phyloP scores from a whole-genome alignment of 2,797 vertebrate genomes.

The Pempheris klunzingeri region DNA sequence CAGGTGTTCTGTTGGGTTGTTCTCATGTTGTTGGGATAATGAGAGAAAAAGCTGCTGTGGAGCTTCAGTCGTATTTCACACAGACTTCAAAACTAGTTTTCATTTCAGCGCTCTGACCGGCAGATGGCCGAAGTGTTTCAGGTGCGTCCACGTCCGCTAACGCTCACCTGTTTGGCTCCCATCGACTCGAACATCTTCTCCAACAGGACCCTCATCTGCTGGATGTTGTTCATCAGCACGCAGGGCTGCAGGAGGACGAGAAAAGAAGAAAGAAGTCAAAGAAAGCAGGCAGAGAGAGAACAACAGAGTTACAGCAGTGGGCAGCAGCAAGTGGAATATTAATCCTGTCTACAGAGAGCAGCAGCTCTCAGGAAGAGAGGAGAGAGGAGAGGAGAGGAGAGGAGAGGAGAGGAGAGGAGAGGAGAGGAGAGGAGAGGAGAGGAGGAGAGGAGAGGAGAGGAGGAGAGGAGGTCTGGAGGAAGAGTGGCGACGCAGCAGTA shows the following conservation, averaged over 20 bases:
- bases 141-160: not conserved
- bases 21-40: too few relatives aligned
- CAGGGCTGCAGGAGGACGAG: constrained; percentile 87
- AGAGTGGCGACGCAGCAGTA: constrained; percentile 42
- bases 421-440: too few relatives aligned
- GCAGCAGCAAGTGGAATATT: constrained; percentile 36
- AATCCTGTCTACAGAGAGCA: constrained; percentile 12
- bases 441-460: too few relatives aligned
- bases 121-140: too few relatives aligned
- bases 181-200: constrained; percentile 99
- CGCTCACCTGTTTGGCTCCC: constrained; percentile 94
- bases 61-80: too few relatives aligned
- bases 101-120: not conserved
- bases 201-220: constrained; percentile 95
- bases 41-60: too few relatives aligned
- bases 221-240: constrained; percentile 98
- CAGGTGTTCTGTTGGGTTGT: too few relatives aligned
- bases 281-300: constrained; percentile 12
- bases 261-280: not conserved
- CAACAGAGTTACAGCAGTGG: not conserved
- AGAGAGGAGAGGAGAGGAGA: too few relatives aligned
- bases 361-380: constrained; percentile 22
- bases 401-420: too few relatives aligned
- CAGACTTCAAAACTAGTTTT: not conserved
- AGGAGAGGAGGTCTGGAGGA: not conserved